Base-by-base conservation (phyloP, 1,140 invertebrate species). In the Bombus vancouverensis region DNA sequence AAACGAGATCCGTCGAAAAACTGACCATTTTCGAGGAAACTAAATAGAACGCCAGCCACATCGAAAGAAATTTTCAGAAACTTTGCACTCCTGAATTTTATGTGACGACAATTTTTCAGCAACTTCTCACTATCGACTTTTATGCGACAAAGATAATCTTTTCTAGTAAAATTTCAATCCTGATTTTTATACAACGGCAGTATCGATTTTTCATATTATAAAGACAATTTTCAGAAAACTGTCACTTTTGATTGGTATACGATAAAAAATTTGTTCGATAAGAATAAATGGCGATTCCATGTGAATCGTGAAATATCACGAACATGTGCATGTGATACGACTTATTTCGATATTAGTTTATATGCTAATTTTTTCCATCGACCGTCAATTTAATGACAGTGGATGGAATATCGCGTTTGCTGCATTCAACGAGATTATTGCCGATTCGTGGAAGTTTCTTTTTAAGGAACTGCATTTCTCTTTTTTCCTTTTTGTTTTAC, bases 321-420 rank as follows among this genome's bases (percentile, higher is more conserved):
- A 53, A 53, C 47, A 53, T 8, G 47, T 8, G 47, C 47, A 13
- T 28, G 4, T 3, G 70, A 71, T 71, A 71, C 32, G 28, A 1
- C 2, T 77, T 65, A 62, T 32, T 28, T 22, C 34, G 28, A 42
- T 2, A 9, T 62, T 77, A 42, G 28, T 39, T 39, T 42, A 22
- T 37, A 77, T 37, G 75, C 37, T 42, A 77, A 62, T 77, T 4
- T 53, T 53, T 53, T 77, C 75, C 57, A 39, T 37, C 37, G 53
- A 62, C 28, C 47, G 47, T 62, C 53, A 59, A 76, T 57, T 59
- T 25, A 32, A 77, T 39, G 28, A 32, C 25, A 42, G 12, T 8
- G 70, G 39, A 71, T 28, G 70, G 28, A 71, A 42, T 25, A 12
- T 71, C 28, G 10, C 6, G 28, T 71, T 42, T 28, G 37, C 5